Base-by-base conservation (phyloP, 2,113 vertebrate species). In the Peromyscus leucopus region DNA sequence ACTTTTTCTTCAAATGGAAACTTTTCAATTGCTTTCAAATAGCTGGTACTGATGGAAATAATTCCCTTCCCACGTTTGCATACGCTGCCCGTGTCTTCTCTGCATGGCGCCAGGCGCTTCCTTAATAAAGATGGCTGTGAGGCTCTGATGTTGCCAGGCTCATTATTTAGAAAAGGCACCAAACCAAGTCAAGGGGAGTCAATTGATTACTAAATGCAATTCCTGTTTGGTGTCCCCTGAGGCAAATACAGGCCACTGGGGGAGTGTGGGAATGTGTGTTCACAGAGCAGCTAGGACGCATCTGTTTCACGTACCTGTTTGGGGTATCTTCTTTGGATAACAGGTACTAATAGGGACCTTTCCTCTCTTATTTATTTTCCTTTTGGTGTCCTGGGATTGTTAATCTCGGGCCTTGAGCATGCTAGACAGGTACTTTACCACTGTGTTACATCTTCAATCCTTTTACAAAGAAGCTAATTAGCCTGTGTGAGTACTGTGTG, bases 1-100 rank as follows among this genome's bases (percentile, higher is more conserved):
- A 82, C 96, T 98, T 98, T 97, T 97, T 98, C 93, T 97, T 97
- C 97, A 94, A 97, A 93, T 94, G 94, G 93, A 98, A 98, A 96
- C 80, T 97, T 96, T 91, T 95, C 94, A 96, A 97, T 97, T 94
- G 80, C 96, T 98, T 98, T 98, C 97, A 98, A 98, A 84, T 96
- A 92, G 74, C 85, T 87, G 55, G 51, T 95, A 86, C 88, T 96
- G 92, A 97, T 82, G 94, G 96, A 98, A 98, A 97, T 97, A 97
- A 98, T 98, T 98, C 98, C 97, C 96, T 97, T 94, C 85, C 42
- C 24, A 12, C 87, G 91, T 97, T 97, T 98, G 39, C 84, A 89
- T 96, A 89, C 72, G 93, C 96, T 90, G 97, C 97, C 97, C 90
- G 94, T 83, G 92, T 97, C 97, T 97, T 97, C 97, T 61, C 97